These are phyloP conservation scores for Sebastes matsubarae DNA, from an alignment of 2,797 vertebrate genomes.

Conservation along the genomic window DNA sequence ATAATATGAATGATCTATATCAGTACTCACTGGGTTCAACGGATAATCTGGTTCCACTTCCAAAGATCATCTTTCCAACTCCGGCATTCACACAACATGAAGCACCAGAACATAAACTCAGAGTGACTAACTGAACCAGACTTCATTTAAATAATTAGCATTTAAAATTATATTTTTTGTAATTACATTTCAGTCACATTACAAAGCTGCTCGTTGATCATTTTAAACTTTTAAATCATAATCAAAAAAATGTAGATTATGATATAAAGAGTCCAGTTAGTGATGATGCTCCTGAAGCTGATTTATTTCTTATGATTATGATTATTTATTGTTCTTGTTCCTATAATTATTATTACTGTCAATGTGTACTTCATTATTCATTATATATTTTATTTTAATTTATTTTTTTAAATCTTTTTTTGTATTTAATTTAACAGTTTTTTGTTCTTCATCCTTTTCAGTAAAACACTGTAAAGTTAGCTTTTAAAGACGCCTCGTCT, in stretches of 20 bases:
- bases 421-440: neutral
- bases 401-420: neutral
- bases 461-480: neutral
- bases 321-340: too few species aligned
- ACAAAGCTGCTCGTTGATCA: neutral
- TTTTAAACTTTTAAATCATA: neutral
- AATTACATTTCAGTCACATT: neutral
- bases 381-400: neutral
- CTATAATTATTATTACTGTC: too few species aligned
- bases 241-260: neutral
- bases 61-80: neutral
- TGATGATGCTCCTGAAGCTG: too few species aligned
- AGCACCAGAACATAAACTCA: too few species aligned
- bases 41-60: neutral
- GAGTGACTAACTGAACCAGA: too few species aligned
- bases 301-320: too few species aligned
- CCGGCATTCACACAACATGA: neutral
- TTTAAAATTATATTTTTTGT: too few species aligned
- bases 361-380: neutral
- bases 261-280: too few species aligned
- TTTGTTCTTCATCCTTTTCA: too few species aligned
- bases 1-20: too few species aligned
- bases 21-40: slow-evolving; percentile 11
- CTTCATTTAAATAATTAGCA: neutral
- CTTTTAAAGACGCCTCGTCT: neutral